Conservation (phyloP, 2,113 vertebrate species). For the Chloebia gouldiae region DNA sequence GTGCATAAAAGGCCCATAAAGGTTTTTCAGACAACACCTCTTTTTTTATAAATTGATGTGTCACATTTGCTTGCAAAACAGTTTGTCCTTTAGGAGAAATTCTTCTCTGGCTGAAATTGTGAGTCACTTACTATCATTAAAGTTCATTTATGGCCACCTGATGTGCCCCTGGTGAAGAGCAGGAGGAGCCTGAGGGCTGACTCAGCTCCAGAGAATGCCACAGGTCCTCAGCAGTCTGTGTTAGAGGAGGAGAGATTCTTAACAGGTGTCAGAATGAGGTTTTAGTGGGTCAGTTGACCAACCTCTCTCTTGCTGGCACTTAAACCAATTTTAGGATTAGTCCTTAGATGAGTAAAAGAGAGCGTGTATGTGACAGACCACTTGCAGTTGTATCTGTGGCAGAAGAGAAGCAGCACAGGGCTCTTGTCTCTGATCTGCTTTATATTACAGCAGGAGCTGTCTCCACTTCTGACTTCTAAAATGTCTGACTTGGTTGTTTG, state of each 20-base stretch:
- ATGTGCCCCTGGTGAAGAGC: background rate
- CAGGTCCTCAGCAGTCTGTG: background rate
- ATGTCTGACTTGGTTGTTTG: background rate
- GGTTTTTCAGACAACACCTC: background rate
- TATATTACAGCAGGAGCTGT: background rate
- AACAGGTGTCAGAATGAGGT: background rate
- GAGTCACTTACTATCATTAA: background rate
- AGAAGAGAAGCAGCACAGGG: background rate
- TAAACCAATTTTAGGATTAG: background rate
- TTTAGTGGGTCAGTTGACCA: background rate
- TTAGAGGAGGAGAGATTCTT: background rate
- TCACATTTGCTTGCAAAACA: background rate
- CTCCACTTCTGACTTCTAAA: background rate
- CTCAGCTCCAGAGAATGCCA: background rate
- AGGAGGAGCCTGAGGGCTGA: background rate
- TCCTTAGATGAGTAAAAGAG: background rate
- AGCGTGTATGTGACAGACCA: accelerated
- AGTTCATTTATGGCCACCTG: background rate
- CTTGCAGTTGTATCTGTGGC: background rate
- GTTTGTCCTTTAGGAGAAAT: background rate
- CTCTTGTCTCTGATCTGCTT: background rate
- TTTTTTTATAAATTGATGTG: background rate
- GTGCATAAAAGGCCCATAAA: background rate
- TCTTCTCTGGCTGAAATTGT: background rate
- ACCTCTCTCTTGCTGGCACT: background rate